Conservation (phyloP, 2,888 invertebrate species). For the Gasteruption jaculator region DNA sequence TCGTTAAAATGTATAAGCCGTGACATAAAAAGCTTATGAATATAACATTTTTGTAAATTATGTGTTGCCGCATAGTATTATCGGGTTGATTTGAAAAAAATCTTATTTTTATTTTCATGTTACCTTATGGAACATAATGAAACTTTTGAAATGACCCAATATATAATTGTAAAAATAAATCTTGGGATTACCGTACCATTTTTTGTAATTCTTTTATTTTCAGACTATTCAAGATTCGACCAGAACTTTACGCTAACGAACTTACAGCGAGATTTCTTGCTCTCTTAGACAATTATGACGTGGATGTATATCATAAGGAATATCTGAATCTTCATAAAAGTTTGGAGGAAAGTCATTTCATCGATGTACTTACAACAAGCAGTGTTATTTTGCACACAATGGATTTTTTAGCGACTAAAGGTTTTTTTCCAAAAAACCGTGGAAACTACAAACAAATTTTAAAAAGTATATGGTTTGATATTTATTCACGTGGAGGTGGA, state of each 20-base stretch:
- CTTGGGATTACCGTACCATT: not conserved
- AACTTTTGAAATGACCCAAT: too few species aligned
- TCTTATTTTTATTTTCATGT: too few species aligned
- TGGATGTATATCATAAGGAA: slow-evolving; percentile 24
- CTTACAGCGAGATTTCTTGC: slow-evolving; percentile 21
- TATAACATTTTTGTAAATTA: too few species aligned
- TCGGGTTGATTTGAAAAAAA: too few species aligned
- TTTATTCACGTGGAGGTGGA: slow-evolving; percentile 51
- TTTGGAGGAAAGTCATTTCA: slow-evolving; percentile 27
- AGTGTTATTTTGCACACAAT: slow-evolving; percentile 23
- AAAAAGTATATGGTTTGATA: slow-evolving; percentile 44
- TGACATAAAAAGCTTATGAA: too few species aligned
- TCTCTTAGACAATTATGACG: slow-evolving; percentile 31
- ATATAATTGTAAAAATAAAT: not conserved
- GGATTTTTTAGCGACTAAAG: slow-evolving; percentile 29
- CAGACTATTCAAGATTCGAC: slow-evolving; percentile 20
- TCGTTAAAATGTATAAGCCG: too few species aligned
- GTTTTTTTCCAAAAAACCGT: slow-evolving; percentile 24
- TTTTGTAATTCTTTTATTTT: slow-evolving; percentile 16
- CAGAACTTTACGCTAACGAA: slow-evolving; percentile 1
- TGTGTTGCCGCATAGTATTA: too few species aligned
- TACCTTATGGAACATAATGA: too few species aligned
- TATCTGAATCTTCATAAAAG: slow-evolving; percentile 21
- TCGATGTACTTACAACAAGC: slow-evolving; percentile 24
- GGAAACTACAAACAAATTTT: slow-evolving; percentile 33